phyloP scores from a whole-genome alignment of 2,113 vertebrate species.

The Periophthalmodon schlosseri region DNA sequence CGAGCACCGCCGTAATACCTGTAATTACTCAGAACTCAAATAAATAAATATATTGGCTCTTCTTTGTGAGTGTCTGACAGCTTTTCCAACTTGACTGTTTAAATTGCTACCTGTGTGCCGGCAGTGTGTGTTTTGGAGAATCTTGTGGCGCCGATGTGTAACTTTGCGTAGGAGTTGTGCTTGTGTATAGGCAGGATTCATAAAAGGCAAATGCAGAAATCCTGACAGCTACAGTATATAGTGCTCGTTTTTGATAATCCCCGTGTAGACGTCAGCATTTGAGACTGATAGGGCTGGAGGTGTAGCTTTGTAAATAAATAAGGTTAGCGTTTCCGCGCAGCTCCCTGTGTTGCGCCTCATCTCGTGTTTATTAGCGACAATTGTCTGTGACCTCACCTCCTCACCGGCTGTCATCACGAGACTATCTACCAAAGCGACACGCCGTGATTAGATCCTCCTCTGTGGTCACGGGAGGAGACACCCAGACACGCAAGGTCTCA shows the following conservation, averaged over 20 bases:
- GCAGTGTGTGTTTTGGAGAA: slow-evolving; percentile 36
- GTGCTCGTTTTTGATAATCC: slow-evolving; percentile 59
- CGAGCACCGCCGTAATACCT: slow-evolving; percentile 67
- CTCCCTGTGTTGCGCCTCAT: slow-evolving; percentile 66
- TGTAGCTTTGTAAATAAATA: slow-evolving; percentile 73
- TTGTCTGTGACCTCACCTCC: slow-evolving; percentile 78
- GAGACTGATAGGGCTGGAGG: slow-evolving; percentile 69
- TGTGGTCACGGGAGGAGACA: slow-evolving; percentile 68
- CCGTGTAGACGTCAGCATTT: slow-evolving; percentile 59
- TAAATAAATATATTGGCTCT: slow-evolving; percentile 79
- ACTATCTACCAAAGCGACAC: slow-evolving; percentile 40
- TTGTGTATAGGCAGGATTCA: slow-evolving; percentile 63
- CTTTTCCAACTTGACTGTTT: slow-evolving; percentile 75
- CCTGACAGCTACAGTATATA: slow-evolving; percentile 77
- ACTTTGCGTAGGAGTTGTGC: slow-evolving; percentile 61
- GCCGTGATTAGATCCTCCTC: slow-evolving; percentile 57
- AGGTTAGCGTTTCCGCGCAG: slow-evolving; percentile 69
- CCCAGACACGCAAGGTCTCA: slow-evolving; percentile 60
- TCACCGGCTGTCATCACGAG: slow-evolving; percentile 68
- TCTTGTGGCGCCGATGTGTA: slow-evolving; percentile 38
- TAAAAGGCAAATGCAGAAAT: slow-evolving; percentile 70
- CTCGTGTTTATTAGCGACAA: slow-evolving; percentile 69
- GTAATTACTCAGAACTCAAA: slow-evolving; percentile 82
- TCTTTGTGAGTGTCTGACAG: slow-evolving; percentile 79
- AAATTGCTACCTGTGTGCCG: slow-evolving; percentile 50